A percentile compares a stretch with the other conserved stretches of the same genome.
phyloP scores from a whole-genome alignment of 2,113 vertebrate genomes.

The Anas platyrhynchos region DNA sequence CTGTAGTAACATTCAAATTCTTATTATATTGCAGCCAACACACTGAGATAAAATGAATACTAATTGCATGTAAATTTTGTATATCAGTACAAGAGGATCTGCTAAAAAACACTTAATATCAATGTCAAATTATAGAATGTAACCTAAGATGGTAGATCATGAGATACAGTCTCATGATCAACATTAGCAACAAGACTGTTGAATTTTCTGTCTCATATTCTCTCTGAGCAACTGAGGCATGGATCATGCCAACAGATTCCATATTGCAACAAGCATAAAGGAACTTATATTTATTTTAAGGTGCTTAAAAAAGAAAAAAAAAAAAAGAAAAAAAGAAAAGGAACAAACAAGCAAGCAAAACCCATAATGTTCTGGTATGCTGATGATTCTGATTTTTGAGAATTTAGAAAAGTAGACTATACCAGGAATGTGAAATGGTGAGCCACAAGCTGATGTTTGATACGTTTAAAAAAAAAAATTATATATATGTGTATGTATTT shows the following conservation, averaged over 20 bases:
- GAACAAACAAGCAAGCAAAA: too few relatives aligned
- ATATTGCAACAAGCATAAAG: background rate
- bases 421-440: background rate
- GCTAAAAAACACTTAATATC: background rate
- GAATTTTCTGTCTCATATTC: background rate
- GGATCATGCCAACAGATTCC: background rate
- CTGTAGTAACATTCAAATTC: background rate
- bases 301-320: background rate
- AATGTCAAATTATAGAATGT: background rate
- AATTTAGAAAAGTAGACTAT: background rate
- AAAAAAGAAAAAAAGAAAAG: too few relatives aligned
- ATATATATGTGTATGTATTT: too few relatives aligned
- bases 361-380: background rate
- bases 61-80: background rate
- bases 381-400: background rate
- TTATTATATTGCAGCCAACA: background rate
- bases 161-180: background rate
- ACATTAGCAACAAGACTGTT: background rate
- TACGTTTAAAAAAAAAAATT: background rate
- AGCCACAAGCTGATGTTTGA: background rate
- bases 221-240: background rate
- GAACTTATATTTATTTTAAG: background rate
- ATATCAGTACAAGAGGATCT: background rate
- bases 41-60: background rate
- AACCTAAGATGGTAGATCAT: background rate